Evolutionary conservation across 92 coral and sea anemone genomes (phyloP), one percentile per base, ranked within the genome.

Genomic region (Paragorgia papillata): DNA sequence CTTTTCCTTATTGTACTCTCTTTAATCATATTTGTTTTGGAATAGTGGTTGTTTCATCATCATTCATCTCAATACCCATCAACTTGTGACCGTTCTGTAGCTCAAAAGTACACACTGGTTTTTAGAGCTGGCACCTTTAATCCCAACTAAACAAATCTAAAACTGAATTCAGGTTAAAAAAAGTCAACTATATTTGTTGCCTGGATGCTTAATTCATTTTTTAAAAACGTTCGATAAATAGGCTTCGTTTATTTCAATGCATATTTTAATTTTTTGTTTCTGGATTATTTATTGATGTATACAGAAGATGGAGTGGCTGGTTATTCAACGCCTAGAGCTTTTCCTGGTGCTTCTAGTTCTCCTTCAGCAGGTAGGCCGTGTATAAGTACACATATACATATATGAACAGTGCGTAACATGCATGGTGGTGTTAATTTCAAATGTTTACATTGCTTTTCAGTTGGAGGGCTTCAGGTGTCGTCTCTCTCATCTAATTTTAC

Each of bases 361-460:
- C 62, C 62, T 22, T 56, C 64, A 5, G 28, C 78, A 71, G 78
- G 78, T n/a, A n/a, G n/a, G n/a, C n/a, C n/a, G n/a, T n/a, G n/a
- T n/a, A n/a, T 69, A 57, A 30, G 12, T 60, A 60, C 18, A 60
- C 14, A 28, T 44, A 71, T 26, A 53, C 75, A 68, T 66, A 25
- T 43, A 64, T 19, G 39, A 44, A 39, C 56, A 25, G 25, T 37
- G 58, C 78, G 35, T 53, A 71, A 53, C 64, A 71, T 28, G 49
- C 64, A 71, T 28, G 49, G 63, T 31, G 31, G 78, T 71, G 78
- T 71, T 71, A 71, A 71, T 71, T 53, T 71, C 78, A 33, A 18
- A 71, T 71, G 78, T 71, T 71, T 71, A 71, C 78, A 71, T 71
- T 71, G 78, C 78, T 53, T 71, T 71, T 71, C 78, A 51, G 78